Conservation (phyloP, 2,797 vertebrate genomes). For the Dromococcyx pavoninus region DNA sequence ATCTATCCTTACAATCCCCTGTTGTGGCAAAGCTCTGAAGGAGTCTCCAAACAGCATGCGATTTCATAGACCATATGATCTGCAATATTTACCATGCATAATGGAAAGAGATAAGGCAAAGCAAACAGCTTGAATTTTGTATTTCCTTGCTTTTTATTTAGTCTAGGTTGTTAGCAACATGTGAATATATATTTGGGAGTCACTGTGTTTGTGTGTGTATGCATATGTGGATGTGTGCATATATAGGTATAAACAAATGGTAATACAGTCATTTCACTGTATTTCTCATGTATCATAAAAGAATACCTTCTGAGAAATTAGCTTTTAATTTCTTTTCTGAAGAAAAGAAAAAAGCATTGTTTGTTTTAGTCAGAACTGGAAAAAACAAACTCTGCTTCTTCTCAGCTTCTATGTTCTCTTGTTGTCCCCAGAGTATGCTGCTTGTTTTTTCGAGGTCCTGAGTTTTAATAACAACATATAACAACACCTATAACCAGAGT, state of each 20-base stretch:
- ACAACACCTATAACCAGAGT: background rate
- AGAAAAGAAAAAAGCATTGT: background rate
- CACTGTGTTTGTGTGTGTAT: background rate
- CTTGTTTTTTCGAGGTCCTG: background rate
- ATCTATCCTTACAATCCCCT: background rate
- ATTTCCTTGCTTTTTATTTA: slow-evolving; percentile 55
- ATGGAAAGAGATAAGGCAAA: slow-evolving; percentile 64
- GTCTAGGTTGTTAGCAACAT: slow-evolving; percentile 45
- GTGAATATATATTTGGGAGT: slow-evolving; percentile 21
- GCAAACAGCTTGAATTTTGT: slow-evolving; percentile 65
- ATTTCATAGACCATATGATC: slow-evolving; percentile 62
- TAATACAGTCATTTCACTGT: background rate
- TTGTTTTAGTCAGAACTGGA: background rate
- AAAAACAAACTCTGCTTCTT: background rate
- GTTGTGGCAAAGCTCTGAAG: slow-evolving; percentile 39
- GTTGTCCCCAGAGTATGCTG: background rate
- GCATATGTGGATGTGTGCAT: background rate
- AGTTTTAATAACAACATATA: background rate
- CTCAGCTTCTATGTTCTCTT: background rate
- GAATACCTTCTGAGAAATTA: background rate
- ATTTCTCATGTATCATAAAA: background rate
- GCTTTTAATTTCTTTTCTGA: background rate
- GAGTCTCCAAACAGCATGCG: slow-evolving; percentile 36
- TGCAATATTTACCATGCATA: slow-evolving; percentile 66
- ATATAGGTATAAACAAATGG: slow-evolving; percentile 35